These are phyloP conservation scores for Tautogolabrus adspersus DNA, from an alignment of 2,113 vertebrate species.

Conservation along the genomic window DNA sequence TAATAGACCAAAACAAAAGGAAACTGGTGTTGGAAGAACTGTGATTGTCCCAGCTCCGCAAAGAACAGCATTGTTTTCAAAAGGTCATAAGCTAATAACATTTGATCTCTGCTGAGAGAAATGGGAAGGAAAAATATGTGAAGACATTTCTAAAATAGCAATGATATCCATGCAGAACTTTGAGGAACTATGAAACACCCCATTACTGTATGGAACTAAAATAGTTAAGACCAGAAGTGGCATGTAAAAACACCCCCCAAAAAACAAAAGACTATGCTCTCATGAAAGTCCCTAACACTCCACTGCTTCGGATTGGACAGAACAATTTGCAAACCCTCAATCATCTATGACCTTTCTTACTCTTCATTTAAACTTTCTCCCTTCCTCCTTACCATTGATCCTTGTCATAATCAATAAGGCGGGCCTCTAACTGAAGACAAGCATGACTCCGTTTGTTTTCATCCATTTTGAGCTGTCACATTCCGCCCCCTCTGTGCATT, in stretches of 20 bases:
- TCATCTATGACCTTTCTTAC: slow-evolving; percentile 5
- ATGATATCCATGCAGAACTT: slow-evolving; percentile 4
- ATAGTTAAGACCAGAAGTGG: not conserved
- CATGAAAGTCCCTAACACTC: slow-evolving; percentile 21
- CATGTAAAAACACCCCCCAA: not conserved
- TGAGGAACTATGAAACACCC: slow-evolving; percentile 7
- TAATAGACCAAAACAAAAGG: slow-evolving; percentile 65
- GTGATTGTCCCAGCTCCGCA: slow-evolving; percentile 32
- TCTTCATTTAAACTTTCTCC: slow-evolving; percentile 19
- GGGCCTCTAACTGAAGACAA: slow-evolving; percentile 12
- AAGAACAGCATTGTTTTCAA: slow-evolving; percentile 52
- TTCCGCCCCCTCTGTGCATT: slow-evolving; percentile 49
- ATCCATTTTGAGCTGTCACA: slow-evolving; percentile 50
- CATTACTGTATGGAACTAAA: not conserved
- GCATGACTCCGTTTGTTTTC: slow-evolving; percentile 51
- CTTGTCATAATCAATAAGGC: slow-evolving; percentile 47
- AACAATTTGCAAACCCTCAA: slow-evolving; percentile 34
- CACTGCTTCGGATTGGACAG: not conserved
- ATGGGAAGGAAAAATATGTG: not conserved
- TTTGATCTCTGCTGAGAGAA: slow-evolving; percentile 17
- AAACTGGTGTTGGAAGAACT: slow-evolving; percentile 54
- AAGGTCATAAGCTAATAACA: slow-evolving; percentile 39
- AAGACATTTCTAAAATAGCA: slow-evolving; percentile 22
- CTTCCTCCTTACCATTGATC: slow-evolving; percentile 18
- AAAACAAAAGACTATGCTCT: not conserved